Conservation (phyloP, 2,797 vertebrate genomes). For the Anguilla anguilla region DNA sequence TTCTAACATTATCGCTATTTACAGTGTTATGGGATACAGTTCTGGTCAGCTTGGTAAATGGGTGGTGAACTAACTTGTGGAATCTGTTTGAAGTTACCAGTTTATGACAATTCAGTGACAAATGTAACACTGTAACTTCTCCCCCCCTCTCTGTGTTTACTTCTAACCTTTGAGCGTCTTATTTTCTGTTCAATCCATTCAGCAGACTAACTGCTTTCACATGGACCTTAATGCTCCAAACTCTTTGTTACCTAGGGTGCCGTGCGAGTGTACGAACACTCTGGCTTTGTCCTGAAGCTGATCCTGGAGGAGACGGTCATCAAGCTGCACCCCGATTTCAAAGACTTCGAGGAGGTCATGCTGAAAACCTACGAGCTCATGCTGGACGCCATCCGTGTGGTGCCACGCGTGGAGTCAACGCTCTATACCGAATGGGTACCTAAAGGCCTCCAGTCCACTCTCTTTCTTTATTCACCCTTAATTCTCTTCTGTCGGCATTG, state of each 20-base stretch:
- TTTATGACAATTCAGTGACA: neutral
- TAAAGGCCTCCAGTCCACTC: neutral
- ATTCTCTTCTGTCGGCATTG: neutral
- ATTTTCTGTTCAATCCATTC: neutral
- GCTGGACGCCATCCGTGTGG: conserved; percentile 71
- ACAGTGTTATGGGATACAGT: neutral
- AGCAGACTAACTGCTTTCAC: neutral
- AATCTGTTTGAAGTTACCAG: conserved; percentile 5
- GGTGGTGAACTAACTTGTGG: neutral
- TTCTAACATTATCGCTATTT: neutral
- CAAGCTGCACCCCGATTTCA: conserved; percentile 80
- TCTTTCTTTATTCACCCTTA: neutral
- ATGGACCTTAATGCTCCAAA: neutral
- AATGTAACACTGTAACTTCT: conserved; percentile 5
- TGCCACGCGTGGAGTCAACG: conserved; percentile 84
- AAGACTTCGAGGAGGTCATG: conserved; percentile 70
- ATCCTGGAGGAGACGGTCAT: conserved; percentile 75
- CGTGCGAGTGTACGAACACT: conserved; percentile 69
- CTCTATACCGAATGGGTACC: conserved; percentile 82
- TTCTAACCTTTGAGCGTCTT: neutral
- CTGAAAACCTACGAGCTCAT: conserved; percentile 78
- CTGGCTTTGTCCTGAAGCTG: conserved; percentile 80
- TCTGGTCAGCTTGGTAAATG: neutral
- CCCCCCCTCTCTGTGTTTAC: neutral
- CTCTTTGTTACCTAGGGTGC: conserved; percentile 63